phyloP scores from a whole-genome alignment of 2,797 vertebrate genomes.

The Miichthys miiuy region DNA sequence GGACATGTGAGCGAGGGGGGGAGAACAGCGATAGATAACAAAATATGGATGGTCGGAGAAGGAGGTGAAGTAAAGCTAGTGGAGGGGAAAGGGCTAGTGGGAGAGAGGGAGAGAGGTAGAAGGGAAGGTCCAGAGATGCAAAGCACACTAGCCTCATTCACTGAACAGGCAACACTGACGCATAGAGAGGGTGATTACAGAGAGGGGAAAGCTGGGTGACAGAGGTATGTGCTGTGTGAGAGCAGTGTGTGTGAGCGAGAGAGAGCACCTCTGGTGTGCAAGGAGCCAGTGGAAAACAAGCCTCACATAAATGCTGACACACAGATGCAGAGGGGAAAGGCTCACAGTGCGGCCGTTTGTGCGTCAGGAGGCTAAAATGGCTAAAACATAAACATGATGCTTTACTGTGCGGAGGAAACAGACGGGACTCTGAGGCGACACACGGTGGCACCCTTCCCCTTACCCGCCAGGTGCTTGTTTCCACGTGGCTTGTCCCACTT shows the following conservation, averaged over 20 bases:
- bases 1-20: slow-evolving; percentile 17
- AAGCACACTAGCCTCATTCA: slow-evolving; percentile 86
- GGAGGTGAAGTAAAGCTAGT: slow-evolving; percentile 28
- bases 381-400: slow-evolving; percentile 75
- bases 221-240: slow-evolving; percentile 79
- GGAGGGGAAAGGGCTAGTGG: slow-evolving; percentile 29
- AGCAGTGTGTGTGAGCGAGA: slow-evolving; percentile 53
- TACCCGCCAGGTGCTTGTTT: slow-evolving; percentile 83
- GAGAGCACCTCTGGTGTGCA: slow-evolving; percentile 83
- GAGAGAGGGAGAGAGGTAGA: slow-evolving; percentile 51
- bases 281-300: slow-evolving; percentile 85
- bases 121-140: slow-evolving; percentile 61
- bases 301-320: slow-evolving; percentile 72
- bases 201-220: slow-evolving; percentile 77
- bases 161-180: slow-evolving; percentile 80
- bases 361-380: slow-evolving; percentile 62
- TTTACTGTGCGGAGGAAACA: slow-evolving; percentile 64
- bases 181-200: slow-evolving; percentile 83
- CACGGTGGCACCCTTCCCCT: slow-evolving; percentile 45
- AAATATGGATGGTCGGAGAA: slow-evolving; percentile 15
- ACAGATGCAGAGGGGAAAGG: slow-evolving; percentile 46
- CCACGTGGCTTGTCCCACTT: slow-evolving; percentile 80
- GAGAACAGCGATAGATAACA: neutral
- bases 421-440: slow-evolving; percentile 48
- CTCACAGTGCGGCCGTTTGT: slow-evolving; percentile 80